Evolutionary conservation across 2,113 vertebrate species (phyloP).

Genomic region (Gambusia affinis): DNA sequence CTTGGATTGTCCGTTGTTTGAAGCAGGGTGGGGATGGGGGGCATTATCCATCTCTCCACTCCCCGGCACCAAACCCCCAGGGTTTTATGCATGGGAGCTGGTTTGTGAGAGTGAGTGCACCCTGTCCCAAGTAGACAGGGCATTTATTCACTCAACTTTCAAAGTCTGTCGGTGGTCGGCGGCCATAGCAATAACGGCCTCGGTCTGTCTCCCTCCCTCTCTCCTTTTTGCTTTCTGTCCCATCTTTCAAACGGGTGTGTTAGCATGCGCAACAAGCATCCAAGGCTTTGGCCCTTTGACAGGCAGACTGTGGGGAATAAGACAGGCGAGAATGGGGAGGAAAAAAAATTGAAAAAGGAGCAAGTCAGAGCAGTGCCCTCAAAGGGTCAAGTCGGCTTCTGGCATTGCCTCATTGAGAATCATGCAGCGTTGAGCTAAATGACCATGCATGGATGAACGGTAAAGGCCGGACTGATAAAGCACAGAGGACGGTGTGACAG

Average conservation of each 20-base stretch:
- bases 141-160: constrained; percentile 79
- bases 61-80: constrained; percentile 57
- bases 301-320: constrained; percentile 73
- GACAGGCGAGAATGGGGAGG: constrained; percentile 54
- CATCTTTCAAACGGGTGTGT: constrained; percentile 60
- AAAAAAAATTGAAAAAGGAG: constrained; percentile 57
- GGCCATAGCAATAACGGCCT: constrained; percentile 62
- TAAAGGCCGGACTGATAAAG: constrained; percentile 21
- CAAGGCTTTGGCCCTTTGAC: constrained; percentile 72
- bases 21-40: constrained; percentile 46
- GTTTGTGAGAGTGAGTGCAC: constrained; percentile 78
- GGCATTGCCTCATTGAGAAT: constrained; percentile 66
- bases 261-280: constrained; percentile 76
- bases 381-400: constrained; percentile 57
- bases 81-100: constrained; percentile 77
- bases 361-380: constrained; percentile 62
- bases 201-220: constrained; percentile 56
- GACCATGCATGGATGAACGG: constrained; percentile 56
- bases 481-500: constrained; percentile 29
- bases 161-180: constrained; percentile 67
- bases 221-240: constrained; percentile 41
- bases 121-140: constrained; percentile 75
- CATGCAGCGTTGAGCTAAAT: constrained; percentile 61
- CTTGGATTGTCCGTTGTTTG: constrained; percentile 73
- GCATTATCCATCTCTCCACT: constrained; percentile 74